Percentiles rank a stretch among this genome's conserved stretches.
Conservation (phyloP, 2,888 invertebrate species). For the Acronicta leporina region DNA sequence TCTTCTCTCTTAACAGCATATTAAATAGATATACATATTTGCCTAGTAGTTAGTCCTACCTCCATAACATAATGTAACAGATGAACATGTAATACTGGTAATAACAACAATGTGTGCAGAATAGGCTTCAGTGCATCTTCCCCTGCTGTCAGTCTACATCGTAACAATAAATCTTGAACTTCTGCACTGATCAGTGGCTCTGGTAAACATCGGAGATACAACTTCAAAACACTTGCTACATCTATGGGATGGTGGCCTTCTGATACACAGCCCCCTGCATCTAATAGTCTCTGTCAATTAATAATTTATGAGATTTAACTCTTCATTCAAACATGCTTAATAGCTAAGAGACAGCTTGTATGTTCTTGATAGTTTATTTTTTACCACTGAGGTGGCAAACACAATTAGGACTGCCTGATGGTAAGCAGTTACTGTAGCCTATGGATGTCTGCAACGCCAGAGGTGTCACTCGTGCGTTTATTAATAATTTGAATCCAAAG, state of each 20-base stretch:
- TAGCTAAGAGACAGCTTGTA: no score
- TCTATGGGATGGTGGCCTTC: constrained; percentile 94
- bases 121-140: constrained; percentile 90
- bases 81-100: constrained; percentile 94
- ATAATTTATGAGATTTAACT: no score
- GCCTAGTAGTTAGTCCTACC: constrained; percentile 72
- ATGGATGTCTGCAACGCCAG: no score
- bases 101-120: constrained; percentile 91
- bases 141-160: constrained; percentile 90
- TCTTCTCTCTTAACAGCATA: no score
- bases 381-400: no score
- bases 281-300: constrained; percentile 90
- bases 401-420: no score
- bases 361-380: no score
- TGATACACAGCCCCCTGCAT: constrained; percentile 92
- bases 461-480: no score
- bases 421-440: no score
- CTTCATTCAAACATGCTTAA: no score
- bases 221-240: constrained; percentile 95
- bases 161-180: constrained; percentile 94
- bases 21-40: not conserved
- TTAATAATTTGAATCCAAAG: no score
- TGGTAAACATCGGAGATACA: constrained; percentile 95
- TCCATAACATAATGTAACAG: constrained; percentile 95
- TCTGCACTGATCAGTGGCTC: constrained; percentile 93